Evolutionary conservation across 2,113 vertebrate species (phyloP).

Genomic region (Pachyramphus minor): DNA sequence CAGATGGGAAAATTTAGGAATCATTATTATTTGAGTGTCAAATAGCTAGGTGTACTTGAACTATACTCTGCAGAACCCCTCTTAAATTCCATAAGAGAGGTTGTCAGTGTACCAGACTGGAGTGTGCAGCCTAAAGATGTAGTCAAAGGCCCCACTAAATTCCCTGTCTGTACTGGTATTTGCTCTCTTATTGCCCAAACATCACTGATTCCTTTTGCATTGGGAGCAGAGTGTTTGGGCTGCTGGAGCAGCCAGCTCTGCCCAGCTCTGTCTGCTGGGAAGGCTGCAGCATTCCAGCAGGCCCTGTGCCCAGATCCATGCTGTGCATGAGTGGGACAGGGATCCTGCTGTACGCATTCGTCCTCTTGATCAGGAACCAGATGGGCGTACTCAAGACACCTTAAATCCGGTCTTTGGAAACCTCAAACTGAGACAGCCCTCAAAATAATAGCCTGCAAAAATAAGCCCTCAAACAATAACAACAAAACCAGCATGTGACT

Average conservation of each 20-base stretch:
- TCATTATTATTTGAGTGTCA: not conserved
- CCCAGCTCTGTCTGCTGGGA: not conserved
- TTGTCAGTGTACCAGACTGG: not conserved
- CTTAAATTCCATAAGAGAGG: not conserved
- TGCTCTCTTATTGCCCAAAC: not conserved
- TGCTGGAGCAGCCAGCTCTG: not conserved
- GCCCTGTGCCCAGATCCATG: not conserved
- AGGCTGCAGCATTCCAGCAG: not conserved
- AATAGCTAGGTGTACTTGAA: not conserved
- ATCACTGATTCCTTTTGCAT: not conserved
- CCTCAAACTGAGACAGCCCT: not conserved
- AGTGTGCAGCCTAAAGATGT: not conserved
- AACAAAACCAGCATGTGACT: constrained; percentile 45
- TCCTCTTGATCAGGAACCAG: not conserved
- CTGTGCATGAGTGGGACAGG: fast-evolving
- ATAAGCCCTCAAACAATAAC: constrained; percentile 40
- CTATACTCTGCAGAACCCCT: not conserved
- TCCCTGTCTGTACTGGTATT: not conserved
- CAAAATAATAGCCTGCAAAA: too few species aligned
- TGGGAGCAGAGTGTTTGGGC: not conserved
- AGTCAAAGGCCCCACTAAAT: not conserved
- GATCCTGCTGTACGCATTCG: not conserved
- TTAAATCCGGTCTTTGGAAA: not conserved
- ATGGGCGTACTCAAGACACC: not conserved
- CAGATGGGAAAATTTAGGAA: not conserved